Base-by-base conservation (phyloP, 2,888 invertebrate genomes). In the Limnephilus lunatus region DNA sequence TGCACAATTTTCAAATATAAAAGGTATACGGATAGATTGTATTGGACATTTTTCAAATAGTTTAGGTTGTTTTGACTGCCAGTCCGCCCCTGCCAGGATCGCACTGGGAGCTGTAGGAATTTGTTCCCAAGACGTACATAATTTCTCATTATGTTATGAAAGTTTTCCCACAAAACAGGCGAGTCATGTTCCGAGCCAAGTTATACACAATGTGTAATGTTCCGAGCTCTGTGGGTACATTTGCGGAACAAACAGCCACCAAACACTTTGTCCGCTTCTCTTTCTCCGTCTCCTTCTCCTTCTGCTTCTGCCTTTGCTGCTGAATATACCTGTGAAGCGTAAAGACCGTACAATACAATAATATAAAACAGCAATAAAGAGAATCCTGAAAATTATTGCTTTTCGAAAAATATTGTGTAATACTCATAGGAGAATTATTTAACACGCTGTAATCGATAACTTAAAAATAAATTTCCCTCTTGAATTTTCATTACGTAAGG, bases 101-200 rank as follows among this genome's bases (percentile, higher is more conserved):
- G 25, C 68, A n/a, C 9, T 68, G 68, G 68, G 68, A 68, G 25
- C 68, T 7, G 25, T 1, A 68, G 68, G 68, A 68, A 68, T 85
- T 85, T 35, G 39, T 85, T 89, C 88, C 88, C 88, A 39, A 80
- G 88, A 32, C 88, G 80, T 89, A 89, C 88, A 89, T 89, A 80
- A 81, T 32, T 89, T 81, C 88, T 89, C 88, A 81, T 89, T 89
- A 89, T 30, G 44, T 81, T 80, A 35, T 68, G 68, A 53, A 87
- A 87, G 48, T 87, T 87, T 87, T 53, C 31, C 48, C 30, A 39
- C 83, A 83, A 68, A 68, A 25, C 83, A 31, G 83, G n/a, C 35
- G 83, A 35, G 83, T 83, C 39, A 32, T 32, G 68, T 68, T 68
- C 68, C 68, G 68, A 44, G 44, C 44, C 44, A 44, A 44, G 44